phyloP scores from a whole-genome alignment of 2,888 invertebrate species.

The Diadegma fenestrale region DNA sequence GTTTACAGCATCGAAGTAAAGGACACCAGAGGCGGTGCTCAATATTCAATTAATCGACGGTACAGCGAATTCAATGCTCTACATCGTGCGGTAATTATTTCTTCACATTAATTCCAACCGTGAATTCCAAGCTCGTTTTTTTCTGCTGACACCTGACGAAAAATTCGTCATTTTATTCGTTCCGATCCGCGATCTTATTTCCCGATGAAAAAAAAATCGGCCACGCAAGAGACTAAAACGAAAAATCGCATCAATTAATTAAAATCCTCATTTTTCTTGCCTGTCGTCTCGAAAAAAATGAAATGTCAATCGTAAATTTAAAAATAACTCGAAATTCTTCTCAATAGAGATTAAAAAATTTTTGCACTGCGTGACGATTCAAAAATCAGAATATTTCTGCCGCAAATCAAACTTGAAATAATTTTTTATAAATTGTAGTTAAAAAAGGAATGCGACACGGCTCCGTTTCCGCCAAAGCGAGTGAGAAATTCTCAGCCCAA shows the following conservation, averaged over 20 bases:
- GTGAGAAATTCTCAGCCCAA: conserved; percentile 87
- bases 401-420: not conserved
- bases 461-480: conserved; percentile 87
- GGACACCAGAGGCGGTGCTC: conserved; percentile 80
- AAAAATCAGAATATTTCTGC: not conserved
- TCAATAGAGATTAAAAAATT: too few relatives aligned
- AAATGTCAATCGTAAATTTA: not conserved
- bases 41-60: conserved; percentile 85
- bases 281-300: not conserved
- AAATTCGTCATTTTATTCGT: not conserved
- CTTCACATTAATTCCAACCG: not conserved
- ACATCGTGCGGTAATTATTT: conserved; percentile 85
- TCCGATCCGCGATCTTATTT: not conserved
- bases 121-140: not conserved
- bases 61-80: conserved; percentile 87
- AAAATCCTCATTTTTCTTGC: not conserved
- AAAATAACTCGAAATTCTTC: not conserved
- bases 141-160: not conserved
- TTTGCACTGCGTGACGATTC: too few relatives aligned
- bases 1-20: conserved; percentile 85
- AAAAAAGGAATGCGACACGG: conserved; percentile 86
- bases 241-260: not conserved
- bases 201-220: not conserved
- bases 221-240: not conserved
- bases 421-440: conserved; percentile 79